Percentiles rank a stretch among this genome's conserved stretches.
Conservation (phyloP, 2,113 vertebrate species). For the Amblyornis subalaris region DNA sequence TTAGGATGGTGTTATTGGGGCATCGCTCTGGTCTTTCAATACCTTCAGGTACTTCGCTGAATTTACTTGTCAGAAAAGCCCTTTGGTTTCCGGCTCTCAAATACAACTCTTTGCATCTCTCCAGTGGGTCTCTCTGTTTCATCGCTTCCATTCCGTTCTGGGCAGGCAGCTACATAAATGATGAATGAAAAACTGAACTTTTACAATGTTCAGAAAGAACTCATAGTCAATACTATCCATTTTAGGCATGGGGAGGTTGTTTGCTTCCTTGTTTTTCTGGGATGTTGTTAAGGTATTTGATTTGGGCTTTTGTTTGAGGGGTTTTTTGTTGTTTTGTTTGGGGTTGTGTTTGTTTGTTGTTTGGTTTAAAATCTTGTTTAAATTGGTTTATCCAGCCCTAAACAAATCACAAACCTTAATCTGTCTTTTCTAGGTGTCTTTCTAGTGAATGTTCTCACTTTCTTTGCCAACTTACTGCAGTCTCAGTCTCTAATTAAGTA, state of each 20-base stretch:
- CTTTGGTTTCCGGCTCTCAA: background rate
- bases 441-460: background rate
- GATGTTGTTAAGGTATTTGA: background rate
- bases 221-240: background rate
- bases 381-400: background rate
- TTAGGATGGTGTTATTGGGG: background rate
- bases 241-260: accelerated
- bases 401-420: background rate
- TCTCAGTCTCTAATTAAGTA: background rate
- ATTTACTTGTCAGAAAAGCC: background rate
- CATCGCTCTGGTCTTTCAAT: background rate
- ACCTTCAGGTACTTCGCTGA: background rate
- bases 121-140: background rate
- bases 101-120: background rate
- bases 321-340: background rate
- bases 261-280: background rate
- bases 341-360: background rate
- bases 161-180: background rate
- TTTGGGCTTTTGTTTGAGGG: background rate
- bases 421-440: background rate
- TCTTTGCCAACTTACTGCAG: background rate
- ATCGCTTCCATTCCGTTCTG: background rate
- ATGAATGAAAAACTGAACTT: background rate
- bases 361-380: background rate
- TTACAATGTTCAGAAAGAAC: background rate